Evolutionary conservation across 1,140 invertebrate genomes (phyloP), one percentile per base, ranked within the genome.

Genomic region (Anastatus disparis): DNA sequence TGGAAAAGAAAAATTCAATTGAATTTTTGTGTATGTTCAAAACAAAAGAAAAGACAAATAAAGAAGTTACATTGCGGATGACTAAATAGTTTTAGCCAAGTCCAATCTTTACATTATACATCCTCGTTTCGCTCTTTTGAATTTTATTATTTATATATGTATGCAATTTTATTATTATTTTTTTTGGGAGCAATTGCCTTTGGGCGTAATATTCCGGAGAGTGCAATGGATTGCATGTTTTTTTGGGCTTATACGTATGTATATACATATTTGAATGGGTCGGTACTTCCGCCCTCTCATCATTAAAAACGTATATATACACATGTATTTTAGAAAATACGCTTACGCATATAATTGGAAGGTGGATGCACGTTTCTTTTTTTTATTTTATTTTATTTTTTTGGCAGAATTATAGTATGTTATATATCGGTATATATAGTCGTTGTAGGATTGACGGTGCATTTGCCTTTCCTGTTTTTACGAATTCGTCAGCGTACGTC

Each of bases 341-440:
- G 74, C 74, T 61, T 69, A 56, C 72, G 73, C 65, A 26, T 69
- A 40, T 79, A 79, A 81, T 78, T 79, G 77, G 75, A 74, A 73
- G 74, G 73, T 78, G 72, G 70, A 74, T 66, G 68, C 46, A 22
- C 35, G 50, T n/a, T 38, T 22, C 22, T 44, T 10, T 31, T n/a
- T 31, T 58, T 40, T 53, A 46, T 42, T 29, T 67, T 75, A 69
- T 67, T 70, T 67, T 31, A 3, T 29, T 44, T 48, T 63, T 63
- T 63, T 29, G 46, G 35, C 24, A 10, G 40, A 59, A 59, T 44
- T 26, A 42, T 38, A 22, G 31, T 10, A 35, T 35, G 31, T 10
- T 35, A 9, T 26, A 15, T 29, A 8, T 7, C 22, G 8, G 53
- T n/a, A n/a, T n/a, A n/a, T n/a, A n/a, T n/a, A n/a, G 38, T 55